Evolutionary conservation across 2,888 invertebrate species (phyloP).

Genomic region (Drosophila setosimentum): DNA sequence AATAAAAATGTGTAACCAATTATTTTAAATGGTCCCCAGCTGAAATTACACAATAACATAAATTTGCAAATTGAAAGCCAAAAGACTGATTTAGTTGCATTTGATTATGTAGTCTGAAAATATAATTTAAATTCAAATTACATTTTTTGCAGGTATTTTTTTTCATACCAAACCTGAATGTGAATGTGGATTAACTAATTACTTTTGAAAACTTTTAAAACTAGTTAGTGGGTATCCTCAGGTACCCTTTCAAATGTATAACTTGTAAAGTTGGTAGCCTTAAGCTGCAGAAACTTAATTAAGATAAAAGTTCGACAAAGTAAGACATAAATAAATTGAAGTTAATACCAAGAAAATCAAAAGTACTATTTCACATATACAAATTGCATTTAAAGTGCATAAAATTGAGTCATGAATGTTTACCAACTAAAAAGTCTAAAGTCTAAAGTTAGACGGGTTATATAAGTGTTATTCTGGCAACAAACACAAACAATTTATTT

Average conservation of each 20-base stretch:
- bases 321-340: slow-evolving; percentile 2
- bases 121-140: not conserved
- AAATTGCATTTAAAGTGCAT: slow-evolving; percentile 2
- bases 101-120: not conserved
- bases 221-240: not conserved
- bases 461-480: not conserved
- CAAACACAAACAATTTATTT: not conserved
- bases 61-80: not conserved
- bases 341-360: slow-evolving; percentile 8
- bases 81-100: not conserved
- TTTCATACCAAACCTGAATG: not conserved
- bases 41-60: not conserved
- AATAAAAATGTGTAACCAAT: not conserved
- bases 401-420: slow-evolving; percentile 9
- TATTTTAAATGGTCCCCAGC: not conserved
- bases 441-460: not conserved
- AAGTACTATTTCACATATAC: not conserved
- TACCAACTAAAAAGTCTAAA: not conserved
- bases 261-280: not conserved
- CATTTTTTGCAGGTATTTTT: no score
- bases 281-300: slow-evolving; percentile 17
- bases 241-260: not conserved
- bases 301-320: slow-evolving; percentile 22
- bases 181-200: not conserved
- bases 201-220: not conserved